Conservation (phyloP, 2,113 vertebrate species). For the Thymallus thymallus region DNA sequence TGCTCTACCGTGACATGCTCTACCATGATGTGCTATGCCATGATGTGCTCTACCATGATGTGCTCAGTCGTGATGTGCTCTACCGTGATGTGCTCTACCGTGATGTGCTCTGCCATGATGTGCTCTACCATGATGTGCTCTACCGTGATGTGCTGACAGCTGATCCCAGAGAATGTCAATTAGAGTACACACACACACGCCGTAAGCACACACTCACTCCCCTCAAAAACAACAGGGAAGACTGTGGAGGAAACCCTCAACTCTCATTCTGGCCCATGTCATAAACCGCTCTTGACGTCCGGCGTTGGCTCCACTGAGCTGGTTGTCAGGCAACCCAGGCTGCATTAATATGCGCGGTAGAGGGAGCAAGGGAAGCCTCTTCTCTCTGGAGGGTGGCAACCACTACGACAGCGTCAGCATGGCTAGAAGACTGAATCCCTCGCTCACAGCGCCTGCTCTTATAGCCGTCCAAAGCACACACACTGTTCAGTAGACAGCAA, state of each 20-base stretch:
- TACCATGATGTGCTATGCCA: no score
- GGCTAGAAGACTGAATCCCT: constrained; percentile 35
- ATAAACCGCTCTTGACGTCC: constrained; percentile 61
- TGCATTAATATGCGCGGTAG: constrained; percentile 82
- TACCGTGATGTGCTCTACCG: no score
- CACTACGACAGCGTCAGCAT: constrained; percentile 49
- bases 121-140: no score
- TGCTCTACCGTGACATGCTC: no score
- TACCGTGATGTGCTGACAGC: no score
- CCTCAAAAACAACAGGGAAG: background rate
- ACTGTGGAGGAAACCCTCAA: constrained; percentile 23
- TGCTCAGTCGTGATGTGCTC: no score
- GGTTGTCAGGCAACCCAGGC: constrained; percentile 87
- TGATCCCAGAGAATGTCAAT: no score
- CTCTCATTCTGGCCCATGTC: constrained; percentile 62
- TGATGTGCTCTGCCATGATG: no score
- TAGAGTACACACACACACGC: background rate
- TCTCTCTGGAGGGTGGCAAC: constrained; percentile 61
- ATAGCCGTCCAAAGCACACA: constrained; percentile 28
- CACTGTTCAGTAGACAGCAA: constrained; percentile 39
- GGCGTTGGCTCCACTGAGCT: constrained; percentile 79
- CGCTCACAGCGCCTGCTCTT: constrained; percentile 29
- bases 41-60: no score
- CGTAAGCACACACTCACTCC: constrained; percentile 50
- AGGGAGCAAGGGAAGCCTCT: constrained; percentile 75